Evolutionary conservation across 2,113 vertebrate species (phyloP), one percentile per base, ranked within the genome.

Genomic region (Entelurus aequoreus): DNA sequence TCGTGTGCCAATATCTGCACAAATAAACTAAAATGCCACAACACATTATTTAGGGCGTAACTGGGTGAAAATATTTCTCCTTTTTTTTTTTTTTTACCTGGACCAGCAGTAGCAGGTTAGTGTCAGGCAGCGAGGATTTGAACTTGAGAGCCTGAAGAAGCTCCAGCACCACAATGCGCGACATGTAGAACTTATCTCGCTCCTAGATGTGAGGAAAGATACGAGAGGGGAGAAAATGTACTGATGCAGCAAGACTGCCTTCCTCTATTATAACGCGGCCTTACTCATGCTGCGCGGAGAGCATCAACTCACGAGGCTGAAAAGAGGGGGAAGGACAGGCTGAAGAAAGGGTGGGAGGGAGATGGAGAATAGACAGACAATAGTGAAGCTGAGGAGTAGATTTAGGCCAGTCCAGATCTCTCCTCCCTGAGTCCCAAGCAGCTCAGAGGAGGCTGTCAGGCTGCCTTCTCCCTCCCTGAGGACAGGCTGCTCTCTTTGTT

Each of bases 151-250:
- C 97, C 83, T 99, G 97, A 56, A 99, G 90, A 64, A 98, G 91
- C 80, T 99, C 97, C 74, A 98, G 37, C 80, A 99, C 94, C 65
- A 98, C 95, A 60, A 95, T 93, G 54, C 97, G 94, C 2, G 95
- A 95, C 90, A 99, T 92, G 87, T 99, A 99, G 90, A 95, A 96
- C 83, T 98, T 99, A 88, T 99, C 97, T 72, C 97, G 90, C 82
- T 99, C 97, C 97, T 99, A 81, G 69, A 90, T 65, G 63, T 72
- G 0, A 78, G 62, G 61, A 71, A 60, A 77, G 60, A 84, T 64
- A 81, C 63, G 66, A 84, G 64, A 81, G 65, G 65, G 70, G 75
- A 74, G 75, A 77, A 80, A 85, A 85, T 84, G 78, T 83, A 84
- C 79, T 76, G 81, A 80, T 80, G 84, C 84, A 82, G 81, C 81